A percentile compares a stretch with the other conserved stretches of the same genome.
Conservation (phyloP, 2,888 invertebrate genomes). For the Plemyria rubiginata region DNA sequence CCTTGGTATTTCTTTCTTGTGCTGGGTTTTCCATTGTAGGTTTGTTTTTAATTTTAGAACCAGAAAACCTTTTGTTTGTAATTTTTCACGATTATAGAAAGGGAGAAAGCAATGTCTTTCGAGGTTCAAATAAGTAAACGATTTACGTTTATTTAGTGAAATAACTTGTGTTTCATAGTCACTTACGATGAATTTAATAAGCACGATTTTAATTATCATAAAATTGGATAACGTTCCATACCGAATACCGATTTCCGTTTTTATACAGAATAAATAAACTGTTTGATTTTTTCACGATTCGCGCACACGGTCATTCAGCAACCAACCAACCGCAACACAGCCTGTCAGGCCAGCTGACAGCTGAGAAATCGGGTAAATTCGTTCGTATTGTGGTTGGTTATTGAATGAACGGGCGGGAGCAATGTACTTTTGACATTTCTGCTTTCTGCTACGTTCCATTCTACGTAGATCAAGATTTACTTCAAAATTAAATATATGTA, state of each 20-base stretch:
- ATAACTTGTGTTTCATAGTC: conserved; percentile 67
- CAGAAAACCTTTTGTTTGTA: conserved; percentile 2
- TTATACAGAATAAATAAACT: neutral
- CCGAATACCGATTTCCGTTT: neutral
- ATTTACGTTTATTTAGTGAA: conserved; percentile 35
- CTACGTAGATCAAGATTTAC: neutral
- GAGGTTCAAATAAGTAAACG: neutral
- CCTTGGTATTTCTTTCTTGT: conserved; percentile 25
- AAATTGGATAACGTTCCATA: neutral
- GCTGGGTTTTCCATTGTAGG: conserved; percentile 32
- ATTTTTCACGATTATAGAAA: conserved; percentile 31
- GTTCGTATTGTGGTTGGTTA: neutral
- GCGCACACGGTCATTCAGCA: neutral
- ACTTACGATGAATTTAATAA: conserved; percentile 4
- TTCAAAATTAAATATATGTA: neutral
- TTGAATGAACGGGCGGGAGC: neutral
- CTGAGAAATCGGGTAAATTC: neutral
- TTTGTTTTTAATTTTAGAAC: conserved; percentile 9
- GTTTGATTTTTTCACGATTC: neutral
- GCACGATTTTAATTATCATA: too few species aligned
- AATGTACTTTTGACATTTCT: conserved; percentile 26
- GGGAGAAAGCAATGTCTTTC: conserved; percentile 43
- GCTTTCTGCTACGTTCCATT: conserved; percentile 4
- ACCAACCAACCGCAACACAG: neutral
- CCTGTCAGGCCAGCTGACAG: neutral